phyloP scores from a whole-genome alignment of 2,888 invertebrate species.

The Cheilosia grossa region DNA sequence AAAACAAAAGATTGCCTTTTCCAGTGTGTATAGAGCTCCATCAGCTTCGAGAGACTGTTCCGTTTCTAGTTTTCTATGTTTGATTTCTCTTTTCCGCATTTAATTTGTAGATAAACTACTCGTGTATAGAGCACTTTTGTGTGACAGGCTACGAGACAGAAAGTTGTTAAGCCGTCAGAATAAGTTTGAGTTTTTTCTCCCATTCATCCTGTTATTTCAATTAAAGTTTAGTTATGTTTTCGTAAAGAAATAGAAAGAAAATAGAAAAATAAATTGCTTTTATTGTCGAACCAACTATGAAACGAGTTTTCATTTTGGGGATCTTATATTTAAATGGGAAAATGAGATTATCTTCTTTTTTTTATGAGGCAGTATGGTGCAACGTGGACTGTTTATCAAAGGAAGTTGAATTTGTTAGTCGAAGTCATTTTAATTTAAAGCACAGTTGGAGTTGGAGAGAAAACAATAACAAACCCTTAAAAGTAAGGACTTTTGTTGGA shows the following conservation, averaged over 20 bases:
- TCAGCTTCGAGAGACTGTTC: slow-evolving; percentile 41
- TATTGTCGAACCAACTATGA: neutral
- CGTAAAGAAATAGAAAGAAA: slow-evolving; percentile 4
- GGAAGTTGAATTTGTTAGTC: no score
- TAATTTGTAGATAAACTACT: slow-evolving; percentile 54
- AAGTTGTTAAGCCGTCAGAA: neutral
- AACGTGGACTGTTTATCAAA: no score
- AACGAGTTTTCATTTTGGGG: neutral
- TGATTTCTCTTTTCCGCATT: slow-evolving; percentile 33
- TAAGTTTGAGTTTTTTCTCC: neutral
- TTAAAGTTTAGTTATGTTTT: slow-evolving; percentile 40
- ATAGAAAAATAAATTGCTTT: slow-evolving; percentile 9
- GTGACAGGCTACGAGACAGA: neutral
- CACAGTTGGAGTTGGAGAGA: neutral
- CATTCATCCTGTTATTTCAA: slow-evolving; percentile 37
- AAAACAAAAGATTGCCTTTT: slow-evolving; percentile 68
- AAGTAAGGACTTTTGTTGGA: no score
- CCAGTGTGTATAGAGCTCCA: slow-evolving; percentile 21
- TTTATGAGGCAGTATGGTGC: no score
- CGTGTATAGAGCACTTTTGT: slow-evolving; percentile 13
- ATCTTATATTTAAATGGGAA: no score
- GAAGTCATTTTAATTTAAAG: no score
- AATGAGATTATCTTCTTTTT: neutral
- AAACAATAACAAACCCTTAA: no score
- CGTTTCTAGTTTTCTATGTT: slow-evolving; percentile 17